A percentile compares a stretch with the other conserved stretches of the same genome.
phyloP scores from a whole-genome alignment of 2,797 vertebrate genomes.

The Eospalax fontanierii region DNA sequence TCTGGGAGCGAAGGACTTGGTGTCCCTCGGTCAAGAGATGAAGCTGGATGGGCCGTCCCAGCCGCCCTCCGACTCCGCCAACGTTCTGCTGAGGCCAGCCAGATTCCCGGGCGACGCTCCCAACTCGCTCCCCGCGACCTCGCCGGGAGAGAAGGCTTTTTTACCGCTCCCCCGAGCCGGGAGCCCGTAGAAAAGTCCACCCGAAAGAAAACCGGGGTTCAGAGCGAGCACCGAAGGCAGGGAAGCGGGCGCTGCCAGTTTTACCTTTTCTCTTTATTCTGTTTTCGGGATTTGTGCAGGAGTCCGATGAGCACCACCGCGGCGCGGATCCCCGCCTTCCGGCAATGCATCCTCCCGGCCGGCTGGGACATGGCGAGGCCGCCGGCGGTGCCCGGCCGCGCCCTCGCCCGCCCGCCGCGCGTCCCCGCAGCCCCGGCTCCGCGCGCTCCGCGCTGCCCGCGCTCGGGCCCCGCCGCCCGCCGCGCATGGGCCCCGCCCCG shows the following conservation, averaged over 20 bases:
- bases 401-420: conserved; percentile 84
- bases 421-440: conserved; percentile 83
- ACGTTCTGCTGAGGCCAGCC: neutral
- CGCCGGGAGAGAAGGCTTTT: neutral
- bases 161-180: neutral
- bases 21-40: neutral
- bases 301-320: conserved; percentile 98
- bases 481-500: conserved; percentile 74
- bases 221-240: neutral
- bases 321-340: conserved; percentile 96
- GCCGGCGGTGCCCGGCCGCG: conserved; percentile 85
- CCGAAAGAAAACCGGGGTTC: conserved; percentile 52
- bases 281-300: conserved; percentile 95
- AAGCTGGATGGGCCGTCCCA: neutral
- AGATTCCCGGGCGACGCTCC: neutral
- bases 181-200: conserved; percentile 60
- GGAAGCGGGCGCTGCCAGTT: neutral
- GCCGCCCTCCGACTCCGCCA: neutral
- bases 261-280: conserved; percentile 92
- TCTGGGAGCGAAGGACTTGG: neutral
- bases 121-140: neutral
- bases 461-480: conserved; percentile 15
- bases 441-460: conserved; percentile 67
- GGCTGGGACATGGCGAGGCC: conserved; percentile 92
- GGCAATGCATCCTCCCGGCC: conserved; percentile 91